Evolutionary conservation across 1,140 invertebrate species (phyloP).

Genomic region (Tachypleus tridentatus): DNA sequence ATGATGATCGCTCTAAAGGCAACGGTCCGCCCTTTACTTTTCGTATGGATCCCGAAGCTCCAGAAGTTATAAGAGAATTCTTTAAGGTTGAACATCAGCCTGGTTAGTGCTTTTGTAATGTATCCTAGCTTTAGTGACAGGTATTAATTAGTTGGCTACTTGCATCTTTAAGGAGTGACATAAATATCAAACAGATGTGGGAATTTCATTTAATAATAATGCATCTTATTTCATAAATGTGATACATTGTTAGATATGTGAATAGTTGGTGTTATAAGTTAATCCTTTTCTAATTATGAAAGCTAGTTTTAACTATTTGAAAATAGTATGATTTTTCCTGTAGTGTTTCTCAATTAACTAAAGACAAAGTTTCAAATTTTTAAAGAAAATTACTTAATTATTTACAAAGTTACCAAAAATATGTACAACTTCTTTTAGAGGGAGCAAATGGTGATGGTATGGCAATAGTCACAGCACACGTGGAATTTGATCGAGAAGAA

Average conservation of each 20-base stretch:
- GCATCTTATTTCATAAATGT: too few species aligned
- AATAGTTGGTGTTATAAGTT: too few species aligned
- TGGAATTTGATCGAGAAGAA: slow-evolving; percentile 87
- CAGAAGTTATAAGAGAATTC: slow-evolving; percentile 79
- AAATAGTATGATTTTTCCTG: too few species aligned
- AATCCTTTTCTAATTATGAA: too few species aligned
- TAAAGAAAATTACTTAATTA: too few species aligned
- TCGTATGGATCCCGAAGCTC: slow-evolving; percentile 78
- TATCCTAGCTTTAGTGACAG: not conserved
- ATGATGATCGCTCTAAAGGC: slow-evolving; percentile 84
- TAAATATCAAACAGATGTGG: too few species aligned
- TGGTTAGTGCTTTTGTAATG: slow-evolving; percentile 4
- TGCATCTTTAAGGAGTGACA: not conserved
- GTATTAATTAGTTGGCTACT: not conserved
- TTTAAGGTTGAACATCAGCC: slow-evolving; percentile 56
- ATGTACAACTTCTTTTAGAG: slow-evolving; percentile 21
- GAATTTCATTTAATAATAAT: too few species aligned
- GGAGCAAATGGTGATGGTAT: slow-evolving; percentile 91
- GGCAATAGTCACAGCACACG: slow-evolving; percentile 79
- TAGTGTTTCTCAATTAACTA: too few species aligned
- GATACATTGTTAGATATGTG: too few species aligned
- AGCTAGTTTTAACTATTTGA: too few species aligned
- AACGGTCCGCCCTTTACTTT: slow-evolving; percentile 94
- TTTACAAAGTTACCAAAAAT: too few species aligned
- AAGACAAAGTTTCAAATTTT: too few species aligned